Evolutionary conservation across 2,113 vertebrate genomes (phyloP).

Genomic region (Periophthalmodon schlosseri): DNA sequence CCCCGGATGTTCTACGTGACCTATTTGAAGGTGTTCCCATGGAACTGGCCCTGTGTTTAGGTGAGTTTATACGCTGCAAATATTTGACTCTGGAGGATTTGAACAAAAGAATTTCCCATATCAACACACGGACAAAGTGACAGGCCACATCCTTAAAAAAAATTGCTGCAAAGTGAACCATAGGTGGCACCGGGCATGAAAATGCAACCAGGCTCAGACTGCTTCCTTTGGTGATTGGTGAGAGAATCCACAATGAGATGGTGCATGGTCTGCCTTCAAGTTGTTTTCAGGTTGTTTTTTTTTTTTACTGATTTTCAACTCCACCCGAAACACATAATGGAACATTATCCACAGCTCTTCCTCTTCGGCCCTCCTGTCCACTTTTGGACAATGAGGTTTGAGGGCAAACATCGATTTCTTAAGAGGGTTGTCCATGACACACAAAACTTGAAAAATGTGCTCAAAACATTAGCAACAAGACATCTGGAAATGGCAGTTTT

Average conservation of each 20-base stretch:
- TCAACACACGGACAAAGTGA: slow-evolving; percentile 3
- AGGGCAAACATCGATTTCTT: background rate
- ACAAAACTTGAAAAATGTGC: slow-evolving; percentile 1
- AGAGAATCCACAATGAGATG: background rate
- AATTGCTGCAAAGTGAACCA: background rate
- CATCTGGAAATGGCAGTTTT: background rate
- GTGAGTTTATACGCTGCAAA: background rate
- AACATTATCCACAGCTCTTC: background rate
- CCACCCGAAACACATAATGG: background rate
- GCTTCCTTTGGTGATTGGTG: slow-evolving; percentile 27
- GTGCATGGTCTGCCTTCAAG: slow-evolving; percentile 8
- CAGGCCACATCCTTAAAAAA: slow-evolving; percentile 1
- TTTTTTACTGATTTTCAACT: background rate
- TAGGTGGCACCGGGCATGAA: slow-evolving; percentile 38
- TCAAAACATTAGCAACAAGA: background rate
- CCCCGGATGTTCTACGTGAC: background rate
- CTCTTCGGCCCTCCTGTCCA: background rate
- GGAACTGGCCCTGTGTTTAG: slow-evolving; percentile 10
- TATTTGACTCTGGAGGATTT: slow-evolving; percentile 18
- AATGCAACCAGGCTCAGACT: slow-evolving; percentile 29
- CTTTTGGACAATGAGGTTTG: background rate
- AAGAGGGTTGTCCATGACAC: background rate
- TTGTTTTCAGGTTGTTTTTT: background rate
- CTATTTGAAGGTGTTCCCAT: slow-evolving; percentile 25
- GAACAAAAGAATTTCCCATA: slow-evolving; percentile 23